phyloP scores from a whole-genome alignment of 2,888 invertebrate genomes.

The Lasioglossum villosulum region DNA sequence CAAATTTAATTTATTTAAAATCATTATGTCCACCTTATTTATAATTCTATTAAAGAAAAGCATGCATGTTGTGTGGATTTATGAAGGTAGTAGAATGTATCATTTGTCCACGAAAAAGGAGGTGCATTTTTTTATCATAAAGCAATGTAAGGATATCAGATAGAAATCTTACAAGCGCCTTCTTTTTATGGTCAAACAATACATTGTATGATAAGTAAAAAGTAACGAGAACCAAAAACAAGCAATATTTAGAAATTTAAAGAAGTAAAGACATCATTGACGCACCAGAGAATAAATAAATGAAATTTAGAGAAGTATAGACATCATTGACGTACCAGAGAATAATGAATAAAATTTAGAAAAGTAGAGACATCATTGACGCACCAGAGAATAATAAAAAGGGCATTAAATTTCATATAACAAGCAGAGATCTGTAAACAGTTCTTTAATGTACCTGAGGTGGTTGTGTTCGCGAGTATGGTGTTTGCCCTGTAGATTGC shows the following conservation, averaged over 20 bases:
- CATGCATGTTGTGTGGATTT: neutral
- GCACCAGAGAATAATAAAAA: too few relatives aligned
- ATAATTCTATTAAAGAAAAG: neutral
- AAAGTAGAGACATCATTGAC: neutral
- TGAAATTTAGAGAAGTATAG: too few relatives aligned
- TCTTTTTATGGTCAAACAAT: neutral
- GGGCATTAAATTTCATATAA: neutral
- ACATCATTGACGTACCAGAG: too few relatives aligned
- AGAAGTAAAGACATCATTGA: too few relatives aligned
- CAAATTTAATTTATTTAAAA: neutral
- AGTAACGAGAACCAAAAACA: neutral
- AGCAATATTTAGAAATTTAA: neutral
- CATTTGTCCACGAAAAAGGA: neutral
- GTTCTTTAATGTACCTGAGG: constrained; percentile 6
- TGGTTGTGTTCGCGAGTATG: neutral
- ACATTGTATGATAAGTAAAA: neutral
- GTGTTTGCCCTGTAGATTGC: neutral
- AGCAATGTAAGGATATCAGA: neutral
- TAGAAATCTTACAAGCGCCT: neutral
- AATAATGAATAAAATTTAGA: neutral
- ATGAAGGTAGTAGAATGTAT: neutral
- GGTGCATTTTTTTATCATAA: neutral
- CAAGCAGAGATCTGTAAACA: neutral
- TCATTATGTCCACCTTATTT: neutral
- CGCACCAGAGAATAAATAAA: too few relatives aligned